Base-by-base conservation (phyloP, 2,113 vertebrate species). In the Chloebia gouldiae region DNA sequence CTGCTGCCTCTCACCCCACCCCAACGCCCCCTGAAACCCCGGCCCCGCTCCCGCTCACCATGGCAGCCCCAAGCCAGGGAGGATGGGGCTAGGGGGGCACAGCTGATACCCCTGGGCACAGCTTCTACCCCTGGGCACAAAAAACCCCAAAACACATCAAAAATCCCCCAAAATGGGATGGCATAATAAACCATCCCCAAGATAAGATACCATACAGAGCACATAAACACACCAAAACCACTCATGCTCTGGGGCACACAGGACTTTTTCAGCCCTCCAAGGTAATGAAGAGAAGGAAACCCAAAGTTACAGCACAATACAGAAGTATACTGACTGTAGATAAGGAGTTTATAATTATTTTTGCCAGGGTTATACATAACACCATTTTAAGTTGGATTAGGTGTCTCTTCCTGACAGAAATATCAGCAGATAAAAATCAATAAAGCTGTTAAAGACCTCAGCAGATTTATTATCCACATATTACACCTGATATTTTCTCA, bases 391-490 rank as follows among this genome's bases (percentile, higher is more conserved):
- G 80, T 68, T 86, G 86, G 71, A 93, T 94, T 92, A 91, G 54
- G 81, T 94, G 90, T 88, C 70, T 96, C 92, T 93, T 87, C 81
- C 93, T 88, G 92, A 96, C 92, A 97, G 88, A 97, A 97, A 96
- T 97, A 95, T 97, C 86, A 92, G 72, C 92, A 96, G 88, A 90
- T 78, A 96, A 88, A 97, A 96, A 97, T 97, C 96, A 96, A 93
- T 95, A 76, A 50, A 92, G 88, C 69, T 93, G 84, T 87, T 91
- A 97, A 94, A 90, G 60, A 89, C 71, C 61, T 95, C 68, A 72
- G 77, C 77, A 92, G 81, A 97, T 93, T 96, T 96, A 96, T 95
- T 78, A 93, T 82, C 90, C 96, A 71, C 64, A 76, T 88, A 93
- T 92, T 96, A 87, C 68, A 95, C 86, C 94, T 95, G 96, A 66